Percentiles rank a stretch among this genome's conserved stretches.
These are phyloP conservation scores for Dione juno DNA, from an alignment of 2,888 invertebrate genomes.

Conservation along the genomic window DNA sequence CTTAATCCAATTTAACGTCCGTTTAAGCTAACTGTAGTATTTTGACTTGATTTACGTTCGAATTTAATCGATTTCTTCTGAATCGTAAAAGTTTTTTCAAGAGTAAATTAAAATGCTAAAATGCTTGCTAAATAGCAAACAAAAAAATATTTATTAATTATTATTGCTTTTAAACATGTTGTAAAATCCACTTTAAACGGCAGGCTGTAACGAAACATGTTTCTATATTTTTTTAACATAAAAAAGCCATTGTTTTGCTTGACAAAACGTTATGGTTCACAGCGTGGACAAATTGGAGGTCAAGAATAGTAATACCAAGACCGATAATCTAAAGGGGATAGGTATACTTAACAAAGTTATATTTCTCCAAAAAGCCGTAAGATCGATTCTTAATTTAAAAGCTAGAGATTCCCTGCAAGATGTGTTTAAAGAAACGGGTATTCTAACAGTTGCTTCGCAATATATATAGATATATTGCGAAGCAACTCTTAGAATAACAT, in stretches of 20 bases:
- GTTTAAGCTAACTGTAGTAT: neutral
- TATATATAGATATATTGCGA: too few species aligned
- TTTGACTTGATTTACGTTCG: neutral
- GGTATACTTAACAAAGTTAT: too few species aligned
- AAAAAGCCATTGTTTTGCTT: conserved; percentile 14
- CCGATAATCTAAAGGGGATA: too few species aligned
- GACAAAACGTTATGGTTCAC: conserved; percentile 25
- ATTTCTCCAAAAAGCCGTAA: too few species aligned
- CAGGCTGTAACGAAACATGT: neutral
- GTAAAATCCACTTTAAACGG: conserved; percentile 7
- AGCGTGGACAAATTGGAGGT: conserved; percentile 27
- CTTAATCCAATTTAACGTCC: conserved; percentile 15
- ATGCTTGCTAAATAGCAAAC: neutral
- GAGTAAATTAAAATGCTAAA: neutral
- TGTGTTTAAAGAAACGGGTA: too few species aligned
- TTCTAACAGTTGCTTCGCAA: too few species aligned
- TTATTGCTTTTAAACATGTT: conserved; percentile 1
- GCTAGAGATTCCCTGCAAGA: too few species aligned
- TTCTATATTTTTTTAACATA: conserved; percentile 14
- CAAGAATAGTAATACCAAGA: neutral
- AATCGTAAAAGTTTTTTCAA: neutral
- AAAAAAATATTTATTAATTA: too few species aligned
- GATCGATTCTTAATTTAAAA: too few species aligned
- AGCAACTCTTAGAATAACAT: too few species aligned
- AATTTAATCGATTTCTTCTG: neutral